These are phyloP conservation scores for Paracentrotus lividus DNA, from an alignment of 53 echinoderm and acorn worm species.

Conservation along the genomic window DNA sequence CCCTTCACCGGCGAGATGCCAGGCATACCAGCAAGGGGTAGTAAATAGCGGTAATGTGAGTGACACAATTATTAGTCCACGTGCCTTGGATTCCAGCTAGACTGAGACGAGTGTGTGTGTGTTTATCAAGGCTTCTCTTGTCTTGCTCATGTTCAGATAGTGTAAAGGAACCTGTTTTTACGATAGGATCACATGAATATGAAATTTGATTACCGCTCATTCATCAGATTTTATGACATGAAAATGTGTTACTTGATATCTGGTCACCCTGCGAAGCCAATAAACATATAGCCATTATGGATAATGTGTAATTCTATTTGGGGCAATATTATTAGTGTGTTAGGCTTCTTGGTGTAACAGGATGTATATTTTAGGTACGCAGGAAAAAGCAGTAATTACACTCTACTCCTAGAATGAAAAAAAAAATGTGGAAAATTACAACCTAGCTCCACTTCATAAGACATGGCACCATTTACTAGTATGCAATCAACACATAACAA, in stretches of 20 bases:
- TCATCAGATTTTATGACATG: background rate
- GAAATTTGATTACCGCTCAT: background rate
- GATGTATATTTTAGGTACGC: too few relatives aligned
- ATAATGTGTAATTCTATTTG: too few relatives aligned
- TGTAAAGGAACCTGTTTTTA: background rate
- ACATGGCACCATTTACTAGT: background rate
- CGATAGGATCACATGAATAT: background rate
- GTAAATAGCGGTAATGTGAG: constrained; percentile 61
- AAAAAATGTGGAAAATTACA: too few relatives aligned
- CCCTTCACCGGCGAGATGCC: constrained; percentile 32
- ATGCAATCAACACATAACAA: background rate
- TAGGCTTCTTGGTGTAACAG: too few relatives aligned
- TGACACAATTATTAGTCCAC: constrained; percentile 52
- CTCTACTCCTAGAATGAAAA: too few relatives aligned
- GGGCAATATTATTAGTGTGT: too few relatives aligned
- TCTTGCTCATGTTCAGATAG: background rate
- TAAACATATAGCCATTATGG: too few relatives aligned
- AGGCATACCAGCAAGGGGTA: constrained; percentile 51
- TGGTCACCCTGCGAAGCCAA: too few relatives aligned
- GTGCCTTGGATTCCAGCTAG: constrained; percentile 35
- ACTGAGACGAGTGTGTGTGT: constrained; percentile 42
- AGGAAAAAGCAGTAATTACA: too few relatives aligned
- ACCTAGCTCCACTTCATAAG: too few relatives aligned
- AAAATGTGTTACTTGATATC: too few relatives aligned
- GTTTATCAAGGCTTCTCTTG: constrained; percentile 51